Evolutionary conservation across 1,140 invertebrate genomes (phyloP).

Genomic region (Orussus abietinus): DNA sequence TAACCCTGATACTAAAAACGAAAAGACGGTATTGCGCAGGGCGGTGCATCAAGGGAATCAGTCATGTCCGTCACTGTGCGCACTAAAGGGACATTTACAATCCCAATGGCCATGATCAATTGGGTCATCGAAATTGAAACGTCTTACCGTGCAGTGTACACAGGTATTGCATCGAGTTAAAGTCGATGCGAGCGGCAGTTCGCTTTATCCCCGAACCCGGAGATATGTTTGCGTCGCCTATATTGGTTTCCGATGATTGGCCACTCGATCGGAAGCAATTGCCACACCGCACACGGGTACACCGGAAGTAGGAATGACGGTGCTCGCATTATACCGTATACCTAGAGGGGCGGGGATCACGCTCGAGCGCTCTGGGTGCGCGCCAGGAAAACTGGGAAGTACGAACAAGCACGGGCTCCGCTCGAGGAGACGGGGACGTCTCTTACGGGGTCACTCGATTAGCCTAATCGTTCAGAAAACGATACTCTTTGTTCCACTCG

Average conservation of each 20-base stretch:
- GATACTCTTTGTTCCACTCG: conserved; percentile 33
- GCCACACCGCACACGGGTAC: conserved; percentile 22
- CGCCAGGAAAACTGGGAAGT: conserved; percentile 19
- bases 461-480: conserved; percentile 41
- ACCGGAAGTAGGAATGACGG: conserved; percentile 2
- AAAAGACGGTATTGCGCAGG: no score
- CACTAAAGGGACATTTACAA: no score
- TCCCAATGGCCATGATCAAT: no score
- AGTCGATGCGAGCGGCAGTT: no score
- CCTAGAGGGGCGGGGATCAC: conserved; percentile 7
- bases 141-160: no score
- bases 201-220: no score
- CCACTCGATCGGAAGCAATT: conserved; percentile 39
- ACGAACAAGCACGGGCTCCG: conserved; percentile 5
- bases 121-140: no score
- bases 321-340: conserved; percentile 11
- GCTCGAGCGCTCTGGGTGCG: conserved; percentile 7
- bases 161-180: no score
- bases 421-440: no score
- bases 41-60: no score
- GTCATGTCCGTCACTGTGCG: no score
- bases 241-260: conserved; percentile 46
- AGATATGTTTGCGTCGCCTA: conserved; percentile 20
- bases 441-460: conserved; percentile 30
- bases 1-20: no score